Conservation (phyloP, 2,888 invertebrate genomes). For the Pseudococcus longispinus region DNA sequence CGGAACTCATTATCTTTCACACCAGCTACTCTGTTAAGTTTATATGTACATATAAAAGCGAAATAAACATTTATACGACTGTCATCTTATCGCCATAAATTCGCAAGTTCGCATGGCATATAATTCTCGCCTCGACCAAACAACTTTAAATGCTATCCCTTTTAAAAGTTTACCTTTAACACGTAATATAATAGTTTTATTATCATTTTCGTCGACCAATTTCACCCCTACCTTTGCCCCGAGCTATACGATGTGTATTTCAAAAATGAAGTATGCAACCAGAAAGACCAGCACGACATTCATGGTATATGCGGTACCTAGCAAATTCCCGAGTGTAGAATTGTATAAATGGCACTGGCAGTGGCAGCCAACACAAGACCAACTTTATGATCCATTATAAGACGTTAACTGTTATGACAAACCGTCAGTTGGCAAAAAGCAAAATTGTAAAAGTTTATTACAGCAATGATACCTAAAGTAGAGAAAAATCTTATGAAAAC, state of each 20-base stretch:
- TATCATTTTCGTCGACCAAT: not conserved
- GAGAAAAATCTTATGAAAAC: not conserved
- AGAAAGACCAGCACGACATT: not conserved
- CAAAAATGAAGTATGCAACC: not conserved
- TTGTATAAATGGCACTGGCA: not conserved
- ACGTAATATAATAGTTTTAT: conserved; percentile 23
- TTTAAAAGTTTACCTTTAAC: not conserved
- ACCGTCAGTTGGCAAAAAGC: not conserved
- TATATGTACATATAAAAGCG: not conserved
- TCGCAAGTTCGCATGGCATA: conserved; percentile 4
- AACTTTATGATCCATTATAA: not conserved
- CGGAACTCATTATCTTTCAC: conserved; percentile 1
- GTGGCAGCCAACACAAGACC: not conserved
- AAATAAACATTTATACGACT: conserved; percentile 22
- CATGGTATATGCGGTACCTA: not conserved
- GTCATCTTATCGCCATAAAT: not conserved
- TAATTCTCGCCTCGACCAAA: not conserved
- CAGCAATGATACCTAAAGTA: not conserved
- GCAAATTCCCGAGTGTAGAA: not conserved
- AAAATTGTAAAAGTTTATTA: conserved; percentile 5
- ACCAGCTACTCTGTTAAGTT: not conserved
- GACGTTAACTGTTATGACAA: conserved; percentile 13
- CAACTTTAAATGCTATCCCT: not conserved
- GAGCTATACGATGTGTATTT: not conserved
- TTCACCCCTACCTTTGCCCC: not conserved